Evolutionary conservation across 2,113 vertebrate genomes (phyloP), one percentile per base, ranked within the genome.

Genomic region (Orientallactaga bullata): DNA sequence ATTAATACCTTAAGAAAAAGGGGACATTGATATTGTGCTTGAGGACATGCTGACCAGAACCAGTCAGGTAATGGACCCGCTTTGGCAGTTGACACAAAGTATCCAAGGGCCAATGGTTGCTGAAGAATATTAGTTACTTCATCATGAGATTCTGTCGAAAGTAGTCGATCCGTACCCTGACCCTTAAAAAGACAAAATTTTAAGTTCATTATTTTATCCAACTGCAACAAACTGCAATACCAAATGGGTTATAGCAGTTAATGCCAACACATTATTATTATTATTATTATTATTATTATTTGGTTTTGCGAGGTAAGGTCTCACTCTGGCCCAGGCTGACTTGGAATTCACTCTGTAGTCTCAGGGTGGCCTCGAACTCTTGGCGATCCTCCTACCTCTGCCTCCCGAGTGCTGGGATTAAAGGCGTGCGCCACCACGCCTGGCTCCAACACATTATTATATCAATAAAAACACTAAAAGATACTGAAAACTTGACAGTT

Each of bases 21-120:
- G 65, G 99, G 99, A 97, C 99, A 99, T 98, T 99, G 99, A 98
- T 99, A 99, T 98, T 99, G 99, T 98, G 99, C 99, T 98, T 99
- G 99, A 97, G 99, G 99, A 97, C 99, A 99, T 84, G 99, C 99
- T 13, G 99, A 99, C 99, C 99, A 99, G 98, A 99, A 99, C 99
- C 99, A 99, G 98, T 99, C 99, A 55, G 99, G 99, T 98, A 99
- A 99, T 0, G 99, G 99, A 98, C 99, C 99, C n/a, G 99, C 99
- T 98, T 99, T 99, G 97, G 99, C 99, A 95, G 99, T 99, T 96
- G 99, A 99, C 97, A 99, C 99, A 92, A 99, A 99, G 98, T 99
- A 99, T 94, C 99, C 99, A 55, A 99, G 99, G 96, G 99, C 99
- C 99, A 99, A 97, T 7, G 99, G 99, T 98, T 99, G 99, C 98